phyloP scores from a whole-genome alignment of 2,113 vertebrate genomes.

The Leucopsar rothschildi region DNA sequence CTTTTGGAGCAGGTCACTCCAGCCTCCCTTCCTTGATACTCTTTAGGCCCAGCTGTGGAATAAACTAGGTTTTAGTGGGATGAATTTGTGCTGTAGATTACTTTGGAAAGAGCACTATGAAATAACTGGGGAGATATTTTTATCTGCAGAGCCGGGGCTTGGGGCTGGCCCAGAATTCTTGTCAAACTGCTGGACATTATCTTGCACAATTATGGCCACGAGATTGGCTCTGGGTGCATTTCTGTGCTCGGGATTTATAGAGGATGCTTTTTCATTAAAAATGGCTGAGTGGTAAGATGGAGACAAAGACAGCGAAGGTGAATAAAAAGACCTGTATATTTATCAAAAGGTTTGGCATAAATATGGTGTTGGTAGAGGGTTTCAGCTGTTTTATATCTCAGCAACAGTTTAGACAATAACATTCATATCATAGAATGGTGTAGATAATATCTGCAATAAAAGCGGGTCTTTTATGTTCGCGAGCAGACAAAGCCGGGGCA shows the following conservation, averaged over 20 bases:
- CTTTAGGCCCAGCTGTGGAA: background rate
- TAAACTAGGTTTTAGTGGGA: background rate
- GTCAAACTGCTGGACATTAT: background rate
- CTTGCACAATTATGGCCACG: background rate
- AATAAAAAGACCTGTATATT: slow-evolving; percentile 44
- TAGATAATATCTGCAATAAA: slow-evolving; percentile 73
- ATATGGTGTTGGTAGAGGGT: slow-evolving; percentile 9
- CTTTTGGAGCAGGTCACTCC: background rate
- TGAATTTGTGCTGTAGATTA: background rate
- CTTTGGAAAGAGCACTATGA: background rate
- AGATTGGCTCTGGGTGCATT: background rate
- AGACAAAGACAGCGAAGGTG: slow-evolving; percentile 48
- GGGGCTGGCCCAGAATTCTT: background rate
- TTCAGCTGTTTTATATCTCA: slow-evolving; percentile 62
- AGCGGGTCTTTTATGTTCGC: slow-evolving; percentile 54
- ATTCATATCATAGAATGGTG: slow-evolving; percentile 63
- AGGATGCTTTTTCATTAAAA: slow-evolving; percentile 51
- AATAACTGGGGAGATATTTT: background rate
- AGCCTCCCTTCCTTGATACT: background rate
- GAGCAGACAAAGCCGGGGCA: slow-evolving; percentile 63
- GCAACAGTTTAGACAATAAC: slow-evolving; percentile 69
- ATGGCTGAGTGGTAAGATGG: slow-evolving; percentile 46
- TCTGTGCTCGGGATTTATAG: background rate
- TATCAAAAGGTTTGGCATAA: slow-evolving; percentile 57
- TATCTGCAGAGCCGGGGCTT: background rate